Percentiles rank a stretch among this genome's conserved stretches.
phyloP scores from a whole-genome alignment of 2,113 vertebrate genomes.

The Stercorarius parasiticus region DNA sequence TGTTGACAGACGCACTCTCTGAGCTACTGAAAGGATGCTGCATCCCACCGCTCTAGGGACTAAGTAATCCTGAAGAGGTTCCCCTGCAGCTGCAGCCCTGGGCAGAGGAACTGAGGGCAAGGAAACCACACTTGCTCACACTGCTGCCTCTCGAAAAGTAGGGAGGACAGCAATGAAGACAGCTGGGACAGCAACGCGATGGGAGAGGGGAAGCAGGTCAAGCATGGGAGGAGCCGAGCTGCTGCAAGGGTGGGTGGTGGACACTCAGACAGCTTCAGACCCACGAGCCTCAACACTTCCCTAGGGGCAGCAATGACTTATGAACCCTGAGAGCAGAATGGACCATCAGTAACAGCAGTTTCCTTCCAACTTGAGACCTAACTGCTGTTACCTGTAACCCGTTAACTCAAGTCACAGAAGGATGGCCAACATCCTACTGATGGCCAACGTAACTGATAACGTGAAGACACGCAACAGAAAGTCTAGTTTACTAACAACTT shows the following conservation, averaged over 20 bases:
- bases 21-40: neutral
- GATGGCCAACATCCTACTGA: neutral
- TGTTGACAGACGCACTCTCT: neutral
- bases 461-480: neutral
- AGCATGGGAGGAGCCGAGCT: rapidly evolving
- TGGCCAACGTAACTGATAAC: neutral
- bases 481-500: neutral
- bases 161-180: neutral
- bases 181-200: rapidly evolving
- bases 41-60: neutral
- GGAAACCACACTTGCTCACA: neutral
- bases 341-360: neutral
- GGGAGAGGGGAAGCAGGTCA: neutral
- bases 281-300: rapidly evolving
- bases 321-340: neutral
- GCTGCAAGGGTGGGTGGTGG: neutral
- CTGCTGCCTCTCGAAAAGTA: neutral
- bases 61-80: neutral
- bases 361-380: neutral
- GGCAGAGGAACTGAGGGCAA: neutral
- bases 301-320: neutral
- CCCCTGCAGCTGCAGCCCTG: neutral
- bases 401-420: neutral
- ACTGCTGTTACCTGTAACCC: neutral
- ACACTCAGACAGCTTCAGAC: neutral